These are phyloP conservation scores for Elephas maximus DNA, from an alignment of 2,113 vertebrate species.

Conservation along the genomic window DNA sequence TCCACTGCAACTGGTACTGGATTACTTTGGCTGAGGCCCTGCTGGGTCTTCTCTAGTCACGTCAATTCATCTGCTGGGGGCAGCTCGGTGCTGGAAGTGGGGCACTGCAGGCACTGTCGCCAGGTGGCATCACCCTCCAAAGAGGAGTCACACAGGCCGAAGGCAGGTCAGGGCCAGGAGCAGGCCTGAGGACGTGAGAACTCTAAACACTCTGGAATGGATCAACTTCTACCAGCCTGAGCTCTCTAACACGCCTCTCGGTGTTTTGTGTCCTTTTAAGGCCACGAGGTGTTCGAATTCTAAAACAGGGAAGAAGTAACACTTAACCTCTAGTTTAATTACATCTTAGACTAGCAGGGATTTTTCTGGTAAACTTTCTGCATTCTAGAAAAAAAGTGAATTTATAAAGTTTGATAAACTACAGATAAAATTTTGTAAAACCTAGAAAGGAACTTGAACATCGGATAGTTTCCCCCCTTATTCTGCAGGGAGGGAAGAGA, in stretches of 20 bases:
- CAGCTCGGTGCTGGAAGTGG: rapidly evolving
- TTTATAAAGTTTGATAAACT: background rate
- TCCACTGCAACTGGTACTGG: too few relatives aligned
- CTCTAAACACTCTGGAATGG: background rate
- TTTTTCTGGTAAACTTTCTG: background rate
- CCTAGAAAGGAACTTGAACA: background rate
- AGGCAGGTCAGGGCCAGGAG: background rate
- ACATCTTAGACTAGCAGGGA: background rate
- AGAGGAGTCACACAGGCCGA: background rate
- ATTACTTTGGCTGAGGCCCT: too few relatives aligned
- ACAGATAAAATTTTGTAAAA: background rate
- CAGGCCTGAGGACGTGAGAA: background rate
- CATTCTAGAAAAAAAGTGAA: background rate
- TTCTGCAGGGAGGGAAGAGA: background rate
- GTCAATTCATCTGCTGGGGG: rapidly evolving
- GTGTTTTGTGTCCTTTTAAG: background rate
- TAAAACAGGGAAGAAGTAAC: background rate
- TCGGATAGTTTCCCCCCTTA: background rate
- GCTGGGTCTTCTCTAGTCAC: too few relatives aligned
- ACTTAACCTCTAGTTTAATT: background rate
- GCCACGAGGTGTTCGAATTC: background rate
- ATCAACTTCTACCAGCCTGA: too few relatives aligned
- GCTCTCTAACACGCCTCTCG: background rate
- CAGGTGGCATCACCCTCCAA: background rate
- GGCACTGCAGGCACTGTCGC: too few relatives aligned